Conservation (phyloP, 2,797 vertebrate genomes). For the Sciaenops ocellatus region DNA sequence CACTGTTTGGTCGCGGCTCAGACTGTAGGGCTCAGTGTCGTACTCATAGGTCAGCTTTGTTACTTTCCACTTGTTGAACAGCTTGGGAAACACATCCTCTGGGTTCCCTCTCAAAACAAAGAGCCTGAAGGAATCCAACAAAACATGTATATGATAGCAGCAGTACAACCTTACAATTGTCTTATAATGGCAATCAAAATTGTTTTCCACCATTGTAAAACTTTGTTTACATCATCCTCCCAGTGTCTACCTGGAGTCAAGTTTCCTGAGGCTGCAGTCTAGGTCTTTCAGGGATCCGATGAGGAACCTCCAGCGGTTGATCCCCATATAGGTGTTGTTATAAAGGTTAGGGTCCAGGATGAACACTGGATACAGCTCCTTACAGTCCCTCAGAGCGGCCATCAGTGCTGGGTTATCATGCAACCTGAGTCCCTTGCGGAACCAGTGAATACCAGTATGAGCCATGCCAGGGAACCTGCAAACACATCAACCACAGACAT, state of each 20-base stretch:
- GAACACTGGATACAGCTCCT: constrained; percentile 82
- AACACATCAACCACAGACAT: not conserved
- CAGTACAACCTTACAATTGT: not conserved
- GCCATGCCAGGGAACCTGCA: constrained; percentile 62
- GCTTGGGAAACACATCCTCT: constrained; percentile 79
- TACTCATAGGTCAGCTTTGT: constrained; percentile 82
- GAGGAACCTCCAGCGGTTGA: constrained; percentile 82
- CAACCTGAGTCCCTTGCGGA: constrained; percentile 85
- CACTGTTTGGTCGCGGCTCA: constrained; percentile 69
- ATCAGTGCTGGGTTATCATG: constrained; percentile 85
- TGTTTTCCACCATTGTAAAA: not conserved
- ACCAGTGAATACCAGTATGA: constrained; percentile 84
- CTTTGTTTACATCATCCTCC: not conserved
- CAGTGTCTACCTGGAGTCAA: constrained; percentile 79
- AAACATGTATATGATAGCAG: not conserved
- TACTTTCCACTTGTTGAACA: constrained; percentile 80
- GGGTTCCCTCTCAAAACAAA: constrained; percentile 82
- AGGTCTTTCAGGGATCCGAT: constrained; percentile 80
- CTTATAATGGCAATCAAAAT: not conserved
- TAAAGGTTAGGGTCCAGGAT: constrained; percentile 81
- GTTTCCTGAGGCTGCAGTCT: constrained; percentile 80
- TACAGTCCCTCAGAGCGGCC: constrained; percentile 75
- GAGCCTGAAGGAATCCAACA: constrained; percentile 70
- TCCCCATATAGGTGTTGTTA: constrained; percentile 54
- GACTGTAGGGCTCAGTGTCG: constrained; percentile 82